Evolutionary conservation across 2,888 invertebrate genomes (phyloP), one percentile per base, ranked within the genome.

Genomic region (Eucriotettix oculatus): DNA sequence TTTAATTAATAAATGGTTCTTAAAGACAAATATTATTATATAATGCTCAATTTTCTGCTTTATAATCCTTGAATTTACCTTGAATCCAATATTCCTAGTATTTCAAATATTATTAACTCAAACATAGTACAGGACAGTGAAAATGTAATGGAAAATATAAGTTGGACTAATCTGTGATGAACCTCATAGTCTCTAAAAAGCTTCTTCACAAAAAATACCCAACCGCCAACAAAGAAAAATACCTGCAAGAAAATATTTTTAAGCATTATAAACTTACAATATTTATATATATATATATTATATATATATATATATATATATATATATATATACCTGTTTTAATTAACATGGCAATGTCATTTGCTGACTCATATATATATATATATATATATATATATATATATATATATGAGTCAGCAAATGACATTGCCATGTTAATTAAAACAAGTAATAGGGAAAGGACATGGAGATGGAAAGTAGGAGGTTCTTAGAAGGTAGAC

Each of bases 101-200:
- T 99, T 79, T 99, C 99, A 77, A 99, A 99, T 71, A 99, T 99
- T 63, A 99, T 98, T 61, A 99, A 78, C 73, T 99, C 98, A 75
- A 99, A 99, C 94, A 99, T 95, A 2, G 96, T 94, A 70, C 98
- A 95, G 40, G 98, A 98, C 16, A 99, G 77, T 0, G 98, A 89
- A 72, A 99, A 93, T 44, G 96, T 99, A 41, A 88, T 81, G 0
- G 98, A 96, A 74, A 99, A 99, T 70, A 97, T 91, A 9, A 98
- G 77, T 73, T 98, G 93, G 1, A 99, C 96, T 62, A 93, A 78
- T 62, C 89, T 83, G 71, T 98, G 94, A 68, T 95, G 91, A 9
- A 97, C 93, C 78, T 99, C 98, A 77, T 99, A 99, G 72, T 99
- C 94, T 65, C 90, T 84, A 72, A 98, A 99, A 55, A 99, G 78